These are phyloP conservation scores for Oikopleura dioica DNA, from an alignment of 23 tunicate genomes.

Conservation along the genomic window DNA sequence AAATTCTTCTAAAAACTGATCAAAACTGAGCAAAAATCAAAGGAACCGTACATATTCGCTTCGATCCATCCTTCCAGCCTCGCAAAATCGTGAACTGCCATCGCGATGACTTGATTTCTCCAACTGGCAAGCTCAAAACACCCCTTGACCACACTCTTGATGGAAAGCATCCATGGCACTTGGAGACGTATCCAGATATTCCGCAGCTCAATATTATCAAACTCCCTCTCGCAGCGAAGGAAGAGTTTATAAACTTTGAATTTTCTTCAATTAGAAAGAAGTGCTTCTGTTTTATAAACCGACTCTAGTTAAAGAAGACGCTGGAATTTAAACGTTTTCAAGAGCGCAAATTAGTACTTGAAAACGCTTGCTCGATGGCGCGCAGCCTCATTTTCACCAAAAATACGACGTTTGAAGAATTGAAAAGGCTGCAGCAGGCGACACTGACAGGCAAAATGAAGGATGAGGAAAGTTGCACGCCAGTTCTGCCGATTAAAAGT, in stretches of 20 bases:
- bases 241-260: not conserved
- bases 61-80: too few species aligned
- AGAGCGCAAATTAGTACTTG: not conserved
- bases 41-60: not conserved
- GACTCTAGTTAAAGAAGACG: too few species aligned
- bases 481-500: not conserved
- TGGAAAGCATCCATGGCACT: constrained; percentile 11
- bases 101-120: not conserved
- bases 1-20: too few species aligned
- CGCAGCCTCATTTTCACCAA: not conserved
- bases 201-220: not conserved
- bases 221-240: not conserved
- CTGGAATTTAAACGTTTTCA: constrained; percentile 10
- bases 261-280: too few species aligned
- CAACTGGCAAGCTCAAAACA: not conserved
- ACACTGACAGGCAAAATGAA: not conserved
- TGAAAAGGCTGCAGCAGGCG: not conserved
- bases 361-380: not conserved
- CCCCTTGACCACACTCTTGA: not conserved
- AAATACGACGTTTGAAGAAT: not conserved
- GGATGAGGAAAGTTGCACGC: not conserved
- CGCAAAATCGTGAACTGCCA: too few species aligned
- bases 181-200: constrained; percentile 1
- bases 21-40: too few species aligned
- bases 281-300: too few species aligned